These are phyloP conservation scores for Xenus cinereus DNA, from an alignment of 2,113 vertebrate species.

Conservation along the genomic window DNA sequence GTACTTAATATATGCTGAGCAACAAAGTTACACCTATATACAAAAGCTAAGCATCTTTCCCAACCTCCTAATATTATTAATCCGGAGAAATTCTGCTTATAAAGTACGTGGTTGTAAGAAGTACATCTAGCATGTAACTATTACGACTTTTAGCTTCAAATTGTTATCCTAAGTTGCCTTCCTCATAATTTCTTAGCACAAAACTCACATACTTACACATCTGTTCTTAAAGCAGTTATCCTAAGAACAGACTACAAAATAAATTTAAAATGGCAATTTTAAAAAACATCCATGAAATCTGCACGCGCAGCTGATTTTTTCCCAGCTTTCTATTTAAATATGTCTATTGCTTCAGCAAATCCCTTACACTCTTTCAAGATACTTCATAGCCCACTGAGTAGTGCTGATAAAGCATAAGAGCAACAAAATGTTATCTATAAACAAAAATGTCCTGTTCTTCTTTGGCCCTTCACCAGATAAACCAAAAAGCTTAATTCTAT, in stretches of 20 bases:
- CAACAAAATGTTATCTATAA: neutral
- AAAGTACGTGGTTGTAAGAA: neutral
- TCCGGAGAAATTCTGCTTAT: neutral
- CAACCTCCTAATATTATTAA: neutral
- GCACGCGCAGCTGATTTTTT: neutral
- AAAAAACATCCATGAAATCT: neutral
- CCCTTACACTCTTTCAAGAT: neutral
- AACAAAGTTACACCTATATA: neutral
- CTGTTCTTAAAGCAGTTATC: neutral
- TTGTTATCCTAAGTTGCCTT: neutral
- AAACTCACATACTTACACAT: neutral
- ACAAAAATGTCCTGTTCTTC: conserved; percentile 2
- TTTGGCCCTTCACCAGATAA: neutral
- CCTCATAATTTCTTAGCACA: neutral
- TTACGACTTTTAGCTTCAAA: neutral
- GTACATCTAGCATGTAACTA: neutral
- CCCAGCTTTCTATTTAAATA: neutral
- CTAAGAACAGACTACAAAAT: neutral
- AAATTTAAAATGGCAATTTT: neutral
- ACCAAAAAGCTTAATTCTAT: neutral
- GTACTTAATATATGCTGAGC: neutral
- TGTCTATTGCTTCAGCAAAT: neutral
- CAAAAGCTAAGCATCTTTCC: neutral
- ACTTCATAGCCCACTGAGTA: neutral
- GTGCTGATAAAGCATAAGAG: neutral